Base-by-base conservation (phyloP, 2,113 vertebrate species). In the Heterocephalus glaber region DNA sequence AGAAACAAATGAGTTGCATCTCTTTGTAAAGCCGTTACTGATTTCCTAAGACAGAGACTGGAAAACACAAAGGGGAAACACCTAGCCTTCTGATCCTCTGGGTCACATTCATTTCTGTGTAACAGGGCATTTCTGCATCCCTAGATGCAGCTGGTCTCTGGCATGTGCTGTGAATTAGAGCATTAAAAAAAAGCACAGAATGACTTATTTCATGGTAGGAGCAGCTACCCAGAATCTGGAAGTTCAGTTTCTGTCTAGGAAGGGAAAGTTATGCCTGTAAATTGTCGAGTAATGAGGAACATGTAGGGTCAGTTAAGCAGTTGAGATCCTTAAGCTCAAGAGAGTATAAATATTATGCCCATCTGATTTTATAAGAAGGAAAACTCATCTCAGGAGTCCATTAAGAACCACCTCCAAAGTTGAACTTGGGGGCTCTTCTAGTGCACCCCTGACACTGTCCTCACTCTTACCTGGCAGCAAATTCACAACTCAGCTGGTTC, bases 11-110 rank as follows among this genome's bases (percentile, higher is more conserved):
- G 30, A 94, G 35, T 89, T 94, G 60, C 28, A 26, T 63, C 20
- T 63, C 38, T 74, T 58, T 82, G 54, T 87, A 68, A 92, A 76
- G 19, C 13, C 8, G 61, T 83, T 86, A 92, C 68, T 47, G 79
- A 94, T 90, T 94, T 97, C 76, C 82, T 82, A 95, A 94, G 86
- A 92, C 47, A 92, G 41, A 77, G 70, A 14, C 87, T 87, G 63
- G 74, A 63, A 81, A 95, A 60, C 35, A 92, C 56, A 90, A 54
- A 94, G 66, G 92, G 88, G 76, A 92, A 94, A 68, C 82, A 92
- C 66, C 44, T 54, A 88, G 16, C 7, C 5, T 83, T 41, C 38
- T 41, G 49, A 66, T 52, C 14, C 60, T 86, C 30, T 63, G 19
- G 16, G 28, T 58, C 38, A 54, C 30, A 19, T 72, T 82, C 14